Evolutionary conservation across 53 echinoderm and acorn worm species (phyloP).

Genomic region (Holothuria leucospilota): DNA sequence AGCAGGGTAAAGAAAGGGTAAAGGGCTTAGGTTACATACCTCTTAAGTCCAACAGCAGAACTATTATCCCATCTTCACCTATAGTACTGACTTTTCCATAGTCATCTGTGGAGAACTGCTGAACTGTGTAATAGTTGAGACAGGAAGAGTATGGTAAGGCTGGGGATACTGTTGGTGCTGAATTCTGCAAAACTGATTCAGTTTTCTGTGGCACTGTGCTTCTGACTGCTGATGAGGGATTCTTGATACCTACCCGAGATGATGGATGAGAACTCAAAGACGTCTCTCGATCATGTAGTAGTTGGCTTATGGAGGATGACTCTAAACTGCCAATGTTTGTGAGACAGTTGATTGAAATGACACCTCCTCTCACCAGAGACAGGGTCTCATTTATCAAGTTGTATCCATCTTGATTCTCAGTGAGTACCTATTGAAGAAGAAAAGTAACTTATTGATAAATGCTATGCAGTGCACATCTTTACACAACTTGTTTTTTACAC

Average conservation of each 20-base stretch:
- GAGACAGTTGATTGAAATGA: constrained; percentile 28
- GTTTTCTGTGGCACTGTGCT: not conserved
- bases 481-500: too few relatives aligned
- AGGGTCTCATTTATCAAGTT: constrained; percentile 25
- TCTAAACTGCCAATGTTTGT: not conserved
- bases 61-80: too few relatives aligned
- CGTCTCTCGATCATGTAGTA: not conserved
- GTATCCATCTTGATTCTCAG: constrained; percentile 7
- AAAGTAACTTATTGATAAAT: not conserved
- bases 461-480: too few relatives aligned
- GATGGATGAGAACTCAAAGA: not conserved
- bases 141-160: constrained; percentile 20
- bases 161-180: not conserved
- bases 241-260: too few relatives aligned
- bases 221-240: not conserved
- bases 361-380: constrained; percentile 14
- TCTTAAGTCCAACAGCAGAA: too few relatives aligned
- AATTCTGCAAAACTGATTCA: not conserved
- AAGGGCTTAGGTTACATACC: too few relatives aligned
- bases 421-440: constrained; percentile 1
- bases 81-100: too few relatives aligned
- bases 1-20: too few relatives aligned
- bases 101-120: too few relatives aligned
- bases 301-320: not conserved
- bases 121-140: constrained; percentile 4